These are phyloP conservation scores for Plagiodera versicolora DNA, from an alignment of 2,888 invertebrate species.

Conservation along the genomic window DNA sequence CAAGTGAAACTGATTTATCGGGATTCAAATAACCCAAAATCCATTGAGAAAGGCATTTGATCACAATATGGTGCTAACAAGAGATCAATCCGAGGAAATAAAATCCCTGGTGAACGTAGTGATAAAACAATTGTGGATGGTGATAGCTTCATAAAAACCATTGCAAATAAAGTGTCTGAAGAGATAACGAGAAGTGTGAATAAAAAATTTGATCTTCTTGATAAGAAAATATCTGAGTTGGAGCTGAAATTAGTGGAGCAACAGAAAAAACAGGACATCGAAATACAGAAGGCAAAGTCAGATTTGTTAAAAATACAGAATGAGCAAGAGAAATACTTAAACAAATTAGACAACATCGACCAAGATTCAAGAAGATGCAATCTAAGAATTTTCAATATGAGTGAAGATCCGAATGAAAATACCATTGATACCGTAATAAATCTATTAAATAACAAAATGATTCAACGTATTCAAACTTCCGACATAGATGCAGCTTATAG, in stretches of 20 bases:
- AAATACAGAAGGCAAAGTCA: not conserved
- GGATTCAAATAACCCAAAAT: too few species aligned
- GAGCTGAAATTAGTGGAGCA: not conserved
- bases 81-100: conserved; percentile 1
- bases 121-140: conserved; percentile 9
- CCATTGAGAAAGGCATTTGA: not conserved
- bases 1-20: too few species aligned
- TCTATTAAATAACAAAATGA: conserved; percentile 4
- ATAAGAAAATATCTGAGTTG: not conserved
- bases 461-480: not conserved
- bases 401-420: not conserved
- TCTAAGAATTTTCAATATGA: conserved; percentile 6
- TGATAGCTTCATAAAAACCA: not conserved
- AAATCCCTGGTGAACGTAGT: conserved; percentile 1
- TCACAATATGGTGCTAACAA: conserved; percentile 4
- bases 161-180: not conserved
- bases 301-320: not conserved
- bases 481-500: not conserved
- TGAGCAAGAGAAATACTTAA: not conserved
- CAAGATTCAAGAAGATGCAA: conserved; percentile 8
- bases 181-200: not conserved
- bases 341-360: conserved; percentile 2
- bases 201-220: not conserved
- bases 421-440: not conserved
- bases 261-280: not conserved